Conservation (phyloP, 2,888 invertebrate species). For the Rhodophaea formosa region DNA sequence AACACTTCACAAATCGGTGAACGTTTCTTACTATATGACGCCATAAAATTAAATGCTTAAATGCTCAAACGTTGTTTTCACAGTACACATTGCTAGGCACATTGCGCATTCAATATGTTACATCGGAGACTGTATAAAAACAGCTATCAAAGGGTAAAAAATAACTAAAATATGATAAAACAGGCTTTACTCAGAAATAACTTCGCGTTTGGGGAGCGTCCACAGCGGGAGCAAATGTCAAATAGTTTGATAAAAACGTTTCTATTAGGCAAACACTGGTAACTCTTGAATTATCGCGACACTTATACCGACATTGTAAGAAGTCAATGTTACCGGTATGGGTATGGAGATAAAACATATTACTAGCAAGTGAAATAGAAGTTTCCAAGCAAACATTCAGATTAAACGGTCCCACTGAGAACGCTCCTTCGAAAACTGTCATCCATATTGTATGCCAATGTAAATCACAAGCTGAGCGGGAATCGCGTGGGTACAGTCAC, state of each 20-base stretch:
- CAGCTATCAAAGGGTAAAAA: constrained; percentile 22
- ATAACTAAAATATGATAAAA: constrained; percentile 14
- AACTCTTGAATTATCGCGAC: not conserved
- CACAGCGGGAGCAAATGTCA: constrained; percentile 1
- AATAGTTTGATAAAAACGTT: not conserved
- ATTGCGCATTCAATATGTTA: constrained; percentile 21
- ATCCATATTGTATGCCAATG: constrained; percentile 20
- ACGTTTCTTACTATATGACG: constrained; percentile 47
- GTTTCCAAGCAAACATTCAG: not conserved
- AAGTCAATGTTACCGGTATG: not conserved
- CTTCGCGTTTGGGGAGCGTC: constrained; percentile 8
- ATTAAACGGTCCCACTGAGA: not conserved
- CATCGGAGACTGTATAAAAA: constrained; percentile 23
- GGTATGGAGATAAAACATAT: not conserved
- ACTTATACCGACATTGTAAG: not conserved
- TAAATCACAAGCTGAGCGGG: constrained; percentile 16
- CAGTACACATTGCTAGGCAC: constrained; percentile 15
- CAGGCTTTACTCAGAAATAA: constrained; percentile 3
- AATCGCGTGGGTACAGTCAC: constrained; percentile 34
- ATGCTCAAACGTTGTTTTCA: constrained; percentile 53
- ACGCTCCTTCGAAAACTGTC: not conserved
- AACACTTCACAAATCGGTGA: constrained; percentile 32
- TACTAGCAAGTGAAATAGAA: not conserved
- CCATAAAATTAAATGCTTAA: constrained; percentile 73
- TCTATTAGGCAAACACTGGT: not conserved